Conservation (phyloP, 2,888 invertebrate species). For the Amiota minor region DNA sequence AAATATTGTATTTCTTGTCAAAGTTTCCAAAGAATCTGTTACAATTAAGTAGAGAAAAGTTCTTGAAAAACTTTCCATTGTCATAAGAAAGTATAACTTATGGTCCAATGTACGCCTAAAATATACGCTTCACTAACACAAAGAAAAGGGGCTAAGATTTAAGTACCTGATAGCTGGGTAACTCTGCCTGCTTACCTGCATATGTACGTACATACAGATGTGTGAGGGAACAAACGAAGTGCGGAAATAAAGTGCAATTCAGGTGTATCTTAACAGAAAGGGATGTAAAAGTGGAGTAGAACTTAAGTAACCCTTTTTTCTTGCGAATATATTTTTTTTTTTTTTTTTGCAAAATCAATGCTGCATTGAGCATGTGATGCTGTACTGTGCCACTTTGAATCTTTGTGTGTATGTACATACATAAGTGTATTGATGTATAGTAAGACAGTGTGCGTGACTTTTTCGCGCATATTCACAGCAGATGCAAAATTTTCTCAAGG, state of each 20-base stretch:
- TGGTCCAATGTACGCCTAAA: conserved; percentile 23
- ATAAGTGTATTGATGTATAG: not conserved
- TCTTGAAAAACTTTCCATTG: not conserved
- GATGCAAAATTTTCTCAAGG: conserved; percentile 57
- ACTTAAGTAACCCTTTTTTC: conserved; percentile 57
- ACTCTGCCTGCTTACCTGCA: conserved; percentile 19
- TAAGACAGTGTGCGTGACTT: conserved; percentile 37
- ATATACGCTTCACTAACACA: not conserved
- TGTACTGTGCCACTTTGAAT: conserved; percentile 39
- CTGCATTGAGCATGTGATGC: conserved; percentile 38
- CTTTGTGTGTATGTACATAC: conserved; percentile 5
- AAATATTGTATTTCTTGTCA: not conserved
- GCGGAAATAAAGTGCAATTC: conserved; percentile 11
- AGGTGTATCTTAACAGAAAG: conserved; percentile 11
- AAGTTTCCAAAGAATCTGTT: conserved; percentile 8
- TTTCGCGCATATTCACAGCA: conserved; percentile 54
- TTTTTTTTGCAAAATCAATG: conserved; percentile 35
- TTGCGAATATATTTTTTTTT: conserved; percentile 46
- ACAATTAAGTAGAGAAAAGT: not conserved
- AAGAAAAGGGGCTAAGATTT: conserved; percentile 4
- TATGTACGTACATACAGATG: conserved; percentile 36
- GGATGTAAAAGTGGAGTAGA: not conserved
- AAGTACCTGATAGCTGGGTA: not conserved
- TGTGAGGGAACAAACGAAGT: conserved; percentile 39
- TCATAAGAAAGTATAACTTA: not conserved